These are phyloP conservation scores for Corynorhinus townsendii DNA, from an alignment of 2,113 vertebrate genomes.

Conservation along the genomic window DNA sequence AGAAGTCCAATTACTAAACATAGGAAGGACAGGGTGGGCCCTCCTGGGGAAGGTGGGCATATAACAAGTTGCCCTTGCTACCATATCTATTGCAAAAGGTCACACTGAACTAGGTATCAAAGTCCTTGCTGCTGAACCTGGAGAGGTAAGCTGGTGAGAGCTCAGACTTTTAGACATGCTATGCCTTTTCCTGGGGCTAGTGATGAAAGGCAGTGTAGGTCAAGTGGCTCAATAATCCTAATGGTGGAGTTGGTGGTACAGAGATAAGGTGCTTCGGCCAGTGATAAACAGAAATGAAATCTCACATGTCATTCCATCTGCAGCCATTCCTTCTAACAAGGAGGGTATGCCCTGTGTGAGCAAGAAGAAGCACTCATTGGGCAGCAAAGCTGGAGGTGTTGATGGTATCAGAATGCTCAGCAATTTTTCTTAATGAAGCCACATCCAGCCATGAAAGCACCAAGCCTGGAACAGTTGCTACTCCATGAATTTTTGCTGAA, in stretches of 20 bases:
- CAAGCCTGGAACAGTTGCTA: not conserved
- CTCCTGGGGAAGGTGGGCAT: not conserved
- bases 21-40: not conserved
- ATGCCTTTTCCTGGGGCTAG: not conserved
- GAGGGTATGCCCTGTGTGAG: not conserved
- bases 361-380: not conserved
- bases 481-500: not conserved
- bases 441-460: not conserved
- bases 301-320: not conserved
- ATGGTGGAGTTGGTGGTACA: not conserved
- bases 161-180: not conserved
- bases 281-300: not conserved
- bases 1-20: not conserved
- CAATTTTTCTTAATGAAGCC: not conserved
- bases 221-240: not conserved
- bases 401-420: not conserved
- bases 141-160: not conserved
- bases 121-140: not conserved
- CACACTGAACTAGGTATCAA: not conserved
- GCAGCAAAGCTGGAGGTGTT: not conserved
- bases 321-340: not conserved
- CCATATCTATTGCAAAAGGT: not conserved
- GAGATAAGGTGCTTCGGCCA: not conserved
- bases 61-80: not conserved
- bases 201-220: not conserved